Percentiles rank a stretch among this genome's conserved stretches.
These are phyloP conservation scores for Bombycilla garrulus DNA, from an alignment of 2,113 vertebrate genomes.

Conservation along the genomic window DNA sequence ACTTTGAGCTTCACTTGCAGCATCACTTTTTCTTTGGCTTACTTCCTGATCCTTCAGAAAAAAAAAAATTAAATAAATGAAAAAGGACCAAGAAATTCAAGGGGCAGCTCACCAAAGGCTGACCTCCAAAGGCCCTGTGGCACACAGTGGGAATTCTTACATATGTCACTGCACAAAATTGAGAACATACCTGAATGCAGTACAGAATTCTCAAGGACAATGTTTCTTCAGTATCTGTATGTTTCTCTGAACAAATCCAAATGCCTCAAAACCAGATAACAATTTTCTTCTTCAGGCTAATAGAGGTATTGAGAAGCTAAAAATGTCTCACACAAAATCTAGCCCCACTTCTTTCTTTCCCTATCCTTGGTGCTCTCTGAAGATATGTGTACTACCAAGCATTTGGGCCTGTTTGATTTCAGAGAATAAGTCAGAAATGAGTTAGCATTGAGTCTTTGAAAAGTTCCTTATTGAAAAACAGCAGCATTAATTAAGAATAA, in stretches of 20 bases:
- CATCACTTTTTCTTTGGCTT: not conserved
- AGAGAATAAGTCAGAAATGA: not conserved
- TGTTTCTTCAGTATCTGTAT: not conserved
- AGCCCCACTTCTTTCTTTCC: not conserved
- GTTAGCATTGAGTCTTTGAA: not conserved
- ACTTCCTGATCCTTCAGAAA: not conserved
- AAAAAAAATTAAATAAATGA: accelerated
- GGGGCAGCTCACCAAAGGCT: not conserved
- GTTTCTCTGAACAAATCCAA: not conserved
- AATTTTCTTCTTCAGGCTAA: not conserved
- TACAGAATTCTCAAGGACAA: not conserved
- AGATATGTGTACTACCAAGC: not conserved
- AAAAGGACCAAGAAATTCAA: not conserved
- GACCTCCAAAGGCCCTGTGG: not conserved
- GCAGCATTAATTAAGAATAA: not conserved
- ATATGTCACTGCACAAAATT: not conserved
- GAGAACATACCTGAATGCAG: not conserved
- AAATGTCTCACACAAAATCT: not conserved
- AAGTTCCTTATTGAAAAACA: not conserved
- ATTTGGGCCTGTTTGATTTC: not conserved
- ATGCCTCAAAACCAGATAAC: not conserved
- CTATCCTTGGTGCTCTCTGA: not conserved
- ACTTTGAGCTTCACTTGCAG: not conserved
- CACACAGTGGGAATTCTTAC: not conserved
- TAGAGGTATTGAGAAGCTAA: not conserved